These are phyloP conservation scores for Erannis defoliaria DNA, from an alignment of 2,888 invertebrate species.

Conservation along the genomic window DNA sequence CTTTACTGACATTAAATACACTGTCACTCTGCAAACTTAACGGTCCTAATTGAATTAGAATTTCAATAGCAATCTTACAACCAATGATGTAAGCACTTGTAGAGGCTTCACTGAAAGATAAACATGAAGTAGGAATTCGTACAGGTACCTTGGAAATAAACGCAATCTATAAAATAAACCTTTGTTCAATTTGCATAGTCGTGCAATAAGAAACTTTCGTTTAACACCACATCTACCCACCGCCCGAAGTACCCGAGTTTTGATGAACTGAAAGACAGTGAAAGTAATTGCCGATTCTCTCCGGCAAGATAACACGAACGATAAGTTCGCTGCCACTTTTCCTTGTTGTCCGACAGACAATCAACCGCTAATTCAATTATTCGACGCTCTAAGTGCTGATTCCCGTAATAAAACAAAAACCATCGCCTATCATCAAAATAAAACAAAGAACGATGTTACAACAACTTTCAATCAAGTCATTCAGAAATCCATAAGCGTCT, in stretches of 20 bases:
- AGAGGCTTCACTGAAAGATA: conserved; percentile 59
- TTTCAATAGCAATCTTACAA: conserved; percentile 54
- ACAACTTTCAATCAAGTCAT: conserved; percentile 40
- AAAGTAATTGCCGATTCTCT: conserved; percentile 71
- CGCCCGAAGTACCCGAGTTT: conserved; percentile 46
- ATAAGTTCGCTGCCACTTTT: conserved; percentile 68
- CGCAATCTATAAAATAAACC: conserved; percentile 24
- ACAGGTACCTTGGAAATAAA: conserved; percentile 30
- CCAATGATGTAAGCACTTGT: conserved; percentile 50
- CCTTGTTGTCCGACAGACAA: conserved; percentile 67
- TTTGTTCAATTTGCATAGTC: conserved; percentile 25
- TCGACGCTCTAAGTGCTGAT: conserved; percentile 58
- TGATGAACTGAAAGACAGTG: conserved; percentile 67
- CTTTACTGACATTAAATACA: conserved; percentile 35
- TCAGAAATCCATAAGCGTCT: conserved; percentile 33
- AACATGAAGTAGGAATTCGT: neutral
- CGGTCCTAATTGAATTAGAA: conserved; percentile 77
- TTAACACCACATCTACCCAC: conserved; percentile 34
- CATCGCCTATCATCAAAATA: conserved; percentile 42
- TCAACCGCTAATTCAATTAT: conserved; percentile 71
- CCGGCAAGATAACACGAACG: conserved; percentile 63
- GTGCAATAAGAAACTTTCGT: conserved; percentile 49
- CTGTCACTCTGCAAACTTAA: conserved; percentile 57
- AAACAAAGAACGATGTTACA: conserved; percentile 45
- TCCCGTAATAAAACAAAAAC: conserved; percentile 56